phyloP scores from a whole-genome alignment of 23 tunicate genomes.

The Halocynthia aurantium region DNA sequence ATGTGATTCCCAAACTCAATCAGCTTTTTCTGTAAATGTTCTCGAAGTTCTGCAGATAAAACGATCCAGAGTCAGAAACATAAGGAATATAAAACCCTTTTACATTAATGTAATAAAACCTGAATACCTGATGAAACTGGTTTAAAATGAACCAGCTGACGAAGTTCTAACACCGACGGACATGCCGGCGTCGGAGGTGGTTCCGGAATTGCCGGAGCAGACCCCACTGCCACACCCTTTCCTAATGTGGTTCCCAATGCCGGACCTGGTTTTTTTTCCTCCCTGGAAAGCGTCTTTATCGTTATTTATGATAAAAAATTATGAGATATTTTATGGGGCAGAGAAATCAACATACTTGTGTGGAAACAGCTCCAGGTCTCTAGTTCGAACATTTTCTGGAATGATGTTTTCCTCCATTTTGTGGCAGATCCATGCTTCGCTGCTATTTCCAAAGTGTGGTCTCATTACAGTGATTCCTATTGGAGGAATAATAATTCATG shows the following conservation, averaged over 20 bases:
- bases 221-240: conserved; percentile 73
- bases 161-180: conserved; percentile 70
- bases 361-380: conserved; percentile 50
- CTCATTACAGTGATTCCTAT: conserved; percentile 82
- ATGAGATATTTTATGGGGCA: not conserved
- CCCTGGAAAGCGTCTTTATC: conserved; percentile 17
- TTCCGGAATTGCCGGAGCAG: conserved; percentile 29
- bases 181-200: conserved; percentile 69
- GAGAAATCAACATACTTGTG: conserved; percentile 32
- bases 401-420: conserved; percentile 55
- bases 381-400: conserved; percentile 55
- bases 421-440: conserved; percentile 71
- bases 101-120: too few relatives aligned
- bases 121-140: conserved; percentile 45
- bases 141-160: conserved; percentile 63
- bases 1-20: conserved; percentile 42
- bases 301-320: not conserved
- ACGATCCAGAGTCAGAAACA: not conserved
- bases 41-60: conserved; percentile 39
- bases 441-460: conserved; percentile 71
- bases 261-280: conserved; percentile 53
- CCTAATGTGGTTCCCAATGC: conserved; percentile 72
- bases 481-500: not conserved
- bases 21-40: conserved; percentile 42
- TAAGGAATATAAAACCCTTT: not conserved